These are phyloP conservation scores for Grus americana DNA, from an alignment of 2,113 vertebrate genomes.

Conservation along the genomic window DNA sequence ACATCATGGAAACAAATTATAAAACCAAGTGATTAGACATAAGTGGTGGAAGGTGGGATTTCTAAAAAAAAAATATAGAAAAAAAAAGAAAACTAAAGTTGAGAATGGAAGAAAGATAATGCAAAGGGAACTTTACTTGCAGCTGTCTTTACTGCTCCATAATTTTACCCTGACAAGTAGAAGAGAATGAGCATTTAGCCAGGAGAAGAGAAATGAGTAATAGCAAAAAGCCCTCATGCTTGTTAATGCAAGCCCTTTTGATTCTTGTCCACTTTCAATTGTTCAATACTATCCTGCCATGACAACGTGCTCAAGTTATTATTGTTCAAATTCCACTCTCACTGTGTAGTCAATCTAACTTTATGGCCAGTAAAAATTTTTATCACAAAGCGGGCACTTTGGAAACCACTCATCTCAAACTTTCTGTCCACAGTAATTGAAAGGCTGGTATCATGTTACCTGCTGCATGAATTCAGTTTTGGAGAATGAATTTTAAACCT, in stretches of 20 bases:
- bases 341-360: background rate
- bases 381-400: background rate
- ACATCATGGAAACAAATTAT: background rate
- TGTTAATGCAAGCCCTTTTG: background rate
- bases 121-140: background rate
- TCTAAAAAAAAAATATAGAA: background rate
- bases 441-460: background rate
- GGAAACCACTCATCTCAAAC: background rate
- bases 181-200: background rate
- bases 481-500: background rate
- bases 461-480: background rate
- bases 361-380: background rate
- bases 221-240: background rate
- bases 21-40: background rate
- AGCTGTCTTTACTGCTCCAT: background rate
- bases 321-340: background rate
- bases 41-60: background rate
- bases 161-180: background rate
- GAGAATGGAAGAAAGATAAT: background rate
- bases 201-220: background rate
- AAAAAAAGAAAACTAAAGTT: background rate
- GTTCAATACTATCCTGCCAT: constrained; percentile 4
- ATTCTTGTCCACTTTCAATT: background rate
- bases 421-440: background rate
- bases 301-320: background rate